Evolutionary conservation across 2,113 vertebrate species (phyloP), one percentile per base, ranked within the genome.

Genomic region (Daphoenositta chrysoptera): DNA sequence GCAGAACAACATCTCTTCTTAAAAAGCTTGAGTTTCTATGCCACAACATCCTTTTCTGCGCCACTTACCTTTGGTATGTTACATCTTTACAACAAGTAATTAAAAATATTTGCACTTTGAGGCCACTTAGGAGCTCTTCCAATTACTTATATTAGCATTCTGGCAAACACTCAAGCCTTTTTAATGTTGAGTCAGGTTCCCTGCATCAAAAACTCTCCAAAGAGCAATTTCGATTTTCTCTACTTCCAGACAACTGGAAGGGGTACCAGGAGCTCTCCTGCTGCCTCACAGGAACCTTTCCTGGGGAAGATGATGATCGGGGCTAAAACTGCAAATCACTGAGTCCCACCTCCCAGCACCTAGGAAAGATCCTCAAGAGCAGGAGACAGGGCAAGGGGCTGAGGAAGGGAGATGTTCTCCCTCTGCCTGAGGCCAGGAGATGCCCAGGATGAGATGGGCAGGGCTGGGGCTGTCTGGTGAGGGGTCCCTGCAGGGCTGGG

Each of bases 21-120:
- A 30, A 77, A 58, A 20, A 60, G 15, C 13, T 53, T 18, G 21
- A 35, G 48, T 18, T 72, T 68, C 65, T 47, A 15, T 58, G 37
- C 37, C 64, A 47, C 70, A 57, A 42, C 15, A 76, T n/a, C 37
- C 39, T 42, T 69, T 91, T 61, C 73, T 39, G 39, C 0, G 0
- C 44, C 56, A 16, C 61, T 75, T 81, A 64, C 44, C 68, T 81
- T 70, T 17, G 17, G 33, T 77, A 73, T 19, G 1, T 89, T 75
- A 13, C 48, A 84, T 40, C 80, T 84, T 93, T 84, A 84, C 80
- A 78, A 86, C 18, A 13, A 96, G 39, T 75, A 95, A 91, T 94
- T 96, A 95, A 96, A 96, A 93, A 92, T 78, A 87, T 90, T 92
- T 94, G 92, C 78, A 93, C 76, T 94, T 93, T 42, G 92, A 92